These are phyloP conservation scores for Oryzias curvinotus DNA, from an alignment of 2,113 vertebrate genomes.

Conservation along the genomic window DNA sequence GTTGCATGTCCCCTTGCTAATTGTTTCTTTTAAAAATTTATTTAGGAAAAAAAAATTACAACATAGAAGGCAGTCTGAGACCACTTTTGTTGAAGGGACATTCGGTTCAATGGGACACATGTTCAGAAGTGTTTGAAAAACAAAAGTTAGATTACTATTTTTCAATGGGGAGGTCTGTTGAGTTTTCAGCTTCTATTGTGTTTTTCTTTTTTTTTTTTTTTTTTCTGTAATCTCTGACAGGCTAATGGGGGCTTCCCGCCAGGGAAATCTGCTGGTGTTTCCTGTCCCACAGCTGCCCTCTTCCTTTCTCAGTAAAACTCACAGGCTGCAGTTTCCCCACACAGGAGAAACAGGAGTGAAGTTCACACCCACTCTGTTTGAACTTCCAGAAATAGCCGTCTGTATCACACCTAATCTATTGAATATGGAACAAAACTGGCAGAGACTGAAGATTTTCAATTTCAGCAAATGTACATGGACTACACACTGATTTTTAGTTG, in stretches of 20 bases:
- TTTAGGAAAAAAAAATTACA: background rate
- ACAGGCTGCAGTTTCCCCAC: constrained; percentile 41
- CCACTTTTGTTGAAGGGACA: background rate
- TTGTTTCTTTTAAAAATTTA: background rate
- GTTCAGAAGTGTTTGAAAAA: constrained; percentile 6
- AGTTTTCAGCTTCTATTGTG: constrained; percentile 35
- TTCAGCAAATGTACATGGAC: constrained; percentile 13
- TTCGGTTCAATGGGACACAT: constrained; percentile 5
- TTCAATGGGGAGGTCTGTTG: constrained; percentile 22
- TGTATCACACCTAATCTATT: constrained; percentile 23
- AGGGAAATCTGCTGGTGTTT: constrained; percentile 63
- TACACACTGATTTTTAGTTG: background rate
- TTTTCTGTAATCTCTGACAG: constrained; percentile 47
- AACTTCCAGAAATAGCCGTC: constrained; percentile 49
- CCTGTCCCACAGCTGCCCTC: constrained; percentile 66
- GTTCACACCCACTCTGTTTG: constrained; percentile 34
- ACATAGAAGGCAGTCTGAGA: background rate
- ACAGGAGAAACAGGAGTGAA: constrained; percentile 36
- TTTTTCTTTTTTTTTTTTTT: constrained; percentile 49
- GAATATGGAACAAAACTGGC: constrained; percentile 25
- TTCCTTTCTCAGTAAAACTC: constrained; percentile 57
- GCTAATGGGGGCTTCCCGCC: constrained; percentile 55
- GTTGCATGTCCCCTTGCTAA: background rate
- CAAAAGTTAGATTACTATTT: constrained; percentile 25
- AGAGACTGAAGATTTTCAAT: constrained; percentile 3